These are phyloP conservation scores for Trilocha varians DNA, from an alignment of 2,888 invertebrate genomes.

Conservation along the genomic window DNA sequence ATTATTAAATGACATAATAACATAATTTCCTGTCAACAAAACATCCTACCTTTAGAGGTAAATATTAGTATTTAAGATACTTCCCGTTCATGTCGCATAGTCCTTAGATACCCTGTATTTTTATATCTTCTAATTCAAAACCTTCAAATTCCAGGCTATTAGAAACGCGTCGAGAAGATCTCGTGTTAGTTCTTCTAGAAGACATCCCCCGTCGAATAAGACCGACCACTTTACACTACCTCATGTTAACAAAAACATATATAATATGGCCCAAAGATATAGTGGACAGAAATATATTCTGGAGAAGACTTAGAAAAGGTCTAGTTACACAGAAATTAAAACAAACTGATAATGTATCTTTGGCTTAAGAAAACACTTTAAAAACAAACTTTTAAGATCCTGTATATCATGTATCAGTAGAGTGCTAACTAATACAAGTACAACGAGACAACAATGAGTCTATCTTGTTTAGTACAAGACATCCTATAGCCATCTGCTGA, in stretches of 20 bases:
- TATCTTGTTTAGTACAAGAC: too few species aligned
- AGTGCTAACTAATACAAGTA: too few species aligned
- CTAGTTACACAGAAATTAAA: slow-evolving; percentile 35
- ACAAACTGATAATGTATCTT: slow-evolving; percentile 34
- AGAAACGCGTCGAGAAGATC: slow-evolving; percentile 74
- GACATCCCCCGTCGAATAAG: slow-evolving; percentile 74
- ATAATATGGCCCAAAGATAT: slow-evolving; percentile 75
- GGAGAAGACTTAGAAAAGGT: slow-evolving; percentile 57
- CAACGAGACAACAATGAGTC: too few species aligned
- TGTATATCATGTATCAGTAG: too few species aligned
- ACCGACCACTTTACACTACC: slow-evolving; percentile 76
- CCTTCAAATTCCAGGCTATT: slow-evolving; percentile 53
- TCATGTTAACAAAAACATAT: slow-evolving; percentile 80
- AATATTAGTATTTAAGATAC: too few species aligned
- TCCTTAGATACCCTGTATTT: background rate
- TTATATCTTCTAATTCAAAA: background rate
- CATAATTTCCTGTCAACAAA: too few species aligned
- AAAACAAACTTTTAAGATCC: background rate
- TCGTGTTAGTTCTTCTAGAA: slow-evolving; percentile 77
- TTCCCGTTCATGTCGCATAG: too few species aligned
- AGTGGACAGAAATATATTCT: slow-evolving; percentile 42
- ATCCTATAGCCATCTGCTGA: too few species aligned
- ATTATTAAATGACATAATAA: too few species aligned
- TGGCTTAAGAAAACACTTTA: slow-evolving; percentile 26
- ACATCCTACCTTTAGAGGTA: too few species aligned